Evolutionary conservation across 2,797 vertebrate species (phyloP).

Genomic region (Synaphobranchus kaupii): DNA sequence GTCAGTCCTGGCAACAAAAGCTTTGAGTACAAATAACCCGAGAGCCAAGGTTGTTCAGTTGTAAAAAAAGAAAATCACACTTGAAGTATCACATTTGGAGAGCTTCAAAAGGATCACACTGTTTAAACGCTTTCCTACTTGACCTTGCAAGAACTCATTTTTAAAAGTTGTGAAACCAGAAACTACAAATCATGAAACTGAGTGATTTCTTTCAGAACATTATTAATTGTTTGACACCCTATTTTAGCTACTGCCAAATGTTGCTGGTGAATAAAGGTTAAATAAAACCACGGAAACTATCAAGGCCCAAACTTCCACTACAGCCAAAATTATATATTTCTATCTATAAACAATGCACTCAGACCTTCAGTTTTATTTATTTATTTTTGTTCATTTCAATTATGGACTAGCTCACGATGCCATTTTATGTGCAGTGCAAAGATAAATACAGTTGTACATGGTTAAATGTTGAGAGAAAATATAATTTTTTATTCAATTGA

Average conservation of each 20-base stretch:
- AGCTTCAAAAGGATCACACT: constrained; percentile 6
- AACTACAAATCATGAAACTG: not conserved
- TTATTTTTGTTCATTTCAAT: not conserved
- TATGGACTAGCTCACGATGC: not conserved
- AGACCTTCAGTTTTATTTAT: not conserved
- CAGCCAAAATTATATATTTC: not conserved
- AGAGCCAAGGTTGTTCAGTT: not conserved
- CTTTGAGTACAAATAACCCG: not conserved
- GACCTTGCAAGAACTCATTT: not conserved
- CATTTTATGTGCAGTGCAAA: not conserved
- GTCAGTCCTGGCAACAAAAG: too few relatives aligned
- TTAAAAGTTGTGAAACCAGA: not conserved
- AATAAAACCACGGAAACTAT: not conserved
- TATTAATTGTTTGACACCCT: not conserved
- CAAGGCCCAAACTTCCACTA: not conserved
- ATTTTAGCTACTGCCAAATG: not conserved
- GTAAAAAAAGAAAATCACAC: constrained; percentile 18
- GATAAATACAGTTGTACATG: not conserved
- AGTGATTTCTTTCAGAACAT: not conserved
- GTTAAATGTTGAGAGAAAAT: not conserved
- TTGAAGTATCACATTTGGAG: constrained; percentile 2
- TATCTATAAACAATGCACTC: not conserved
- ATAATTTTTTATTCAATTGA: not conserved
- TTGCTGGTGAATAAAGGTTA: not conserved
- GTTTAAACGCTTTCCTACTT: not conserved